phyloP scores from a whole-genome alignment of 2,797 vertebrate genomes.

The Rhinoraja longicauda region DNA sequence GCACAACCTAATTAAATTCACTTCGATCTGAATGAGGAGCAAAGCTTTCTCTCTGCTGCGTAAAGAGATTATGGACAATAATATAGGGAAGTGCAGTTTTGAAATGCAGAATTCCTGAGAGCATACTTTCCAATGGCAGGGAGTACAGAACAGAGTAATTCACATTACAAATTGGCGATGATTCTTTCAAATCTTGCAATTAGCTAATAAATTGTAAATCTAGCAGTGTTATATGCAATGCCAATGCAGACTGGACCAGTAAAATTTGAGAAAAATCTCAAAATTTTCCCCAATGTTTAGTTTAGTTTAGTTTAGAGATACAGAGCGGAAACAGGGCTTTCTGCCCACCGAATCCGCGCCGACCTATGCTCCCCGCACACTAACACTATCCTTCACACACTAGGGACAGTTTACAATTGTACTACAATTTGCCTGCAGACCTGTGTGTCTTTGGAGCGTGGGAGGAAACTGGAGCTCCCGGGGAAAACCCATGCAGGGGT shows the following conservation, averaged over 20 bases:
- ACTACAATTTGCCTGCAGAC: too few relatives aligned
- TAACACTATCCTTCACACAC: too few relatives aligned
- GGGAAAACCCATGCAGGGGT: too few relatives aligned
- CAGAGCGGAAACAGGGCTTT: too few relatives aligned
- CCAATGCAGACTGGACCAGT: not conserved
- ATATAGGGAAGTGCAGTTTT: not conserved
- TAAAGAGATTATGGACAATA: not conserved
- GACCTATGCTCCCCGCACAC: too few relatives aligned
- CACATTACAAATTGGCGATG: not conserved
- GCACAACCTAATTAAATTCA: not conserved
- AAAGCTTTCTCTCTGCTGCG: not conserved
- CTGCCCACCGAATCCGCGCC: too few relatives aligned
- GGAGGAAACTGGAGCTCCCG: too few relatives aligned
- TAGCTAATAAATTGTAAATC: not conserved
- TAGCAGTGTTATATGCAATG: not conserved
- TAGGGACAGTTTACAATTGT: too few relatives aligned
- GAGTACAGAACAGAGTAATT: not conserved
- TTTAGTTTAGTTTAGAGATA: too few relatives aligned
- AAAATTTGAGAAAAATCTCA: not conserved
- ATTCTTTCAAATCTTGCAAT: not conserved
- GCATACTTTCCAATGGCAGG: not conserved
- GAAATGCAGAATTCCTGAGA: not conserved
- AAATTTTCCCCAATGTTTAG: not conserved
- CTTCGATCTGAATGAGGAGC: not conserved
- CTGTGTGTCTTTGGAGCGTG: too few relatives aligned